A percentile compares a stretch with the other conserved stretches of the same genome.
These are phyloP conservation scores for Betta splendens DNA, from an alignment of 2,797 vertebrate species.

Conservation along the genomic window DNA sequence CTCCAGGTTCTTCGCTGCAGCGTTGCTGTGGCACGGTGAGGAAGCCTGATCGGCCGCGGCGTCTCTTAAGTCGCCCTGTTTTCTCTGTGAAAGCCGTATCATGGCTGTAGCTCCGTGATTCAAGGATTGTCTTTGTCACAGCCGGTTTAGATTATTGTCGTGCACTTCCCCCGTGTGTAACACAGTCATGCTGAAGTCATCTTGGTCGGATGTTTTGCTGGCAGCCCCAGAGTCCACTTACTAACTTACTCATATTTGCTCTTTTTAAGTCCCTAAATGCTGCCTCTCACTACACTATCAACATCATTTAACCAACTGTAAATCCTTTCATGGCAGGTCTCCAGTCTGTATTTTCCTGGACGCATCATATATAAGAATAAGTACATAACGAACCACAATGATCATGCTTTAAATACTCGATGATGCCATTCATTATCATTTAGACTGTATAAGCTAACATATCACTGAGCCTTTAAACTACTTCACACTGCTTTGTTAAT, in stretches of 20 bases:
- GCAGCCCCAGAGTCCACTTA: conserved; percentile 12
- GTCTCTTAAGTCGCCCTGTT: conserved; percentile 5
- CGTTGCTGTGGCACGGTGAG: conserved; percentile 3
- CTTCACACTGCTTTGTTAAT: conserved; percentile 19
- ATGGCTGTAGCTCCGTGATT: conserved; percentile 29
- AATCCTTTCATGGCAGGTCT: conserved; percentile 14
- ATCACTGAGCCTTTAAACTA: conserved; percentile 2
- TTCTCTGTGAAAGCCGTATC: conserved; percentile 9
- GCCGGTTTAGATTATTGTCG: conserved; percentile 48
- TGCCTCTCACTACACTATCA: conserved; percentile 17
- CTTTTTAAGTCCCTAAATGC: conserved; percentile 24
- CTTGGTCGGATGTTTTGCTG: conserved; percentile 31
- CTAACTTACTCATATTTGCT: conserved; percentile 14
- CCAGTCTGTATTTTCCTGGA: conserved; percentile 3
- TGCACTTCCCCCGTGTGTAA: conserved; percentile 25
- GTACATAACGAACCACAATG: conserved; percentile 12
- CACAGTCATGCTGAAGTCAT: conserved; percentile 36
- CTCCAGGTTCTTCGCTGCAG: conserved; percentile 1
- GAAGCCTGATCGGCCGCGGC: conserved; percentile 17
- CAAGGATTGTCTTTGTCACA: conserved; percentile 47
- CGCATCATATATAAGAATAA: conserved; percentile 5
- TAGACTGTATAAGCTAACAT: conserved; percentile 18
- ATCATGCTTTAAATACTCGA: conserved; percentile 1
- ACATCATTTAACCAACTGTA: conserved; percentile 15
- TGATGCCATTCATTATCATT: conserved; percentile 15